Base-by-base conservation (phyloP, 53 echinoderm and acorn worm species). In the Astropecten irregularis region DNA sequence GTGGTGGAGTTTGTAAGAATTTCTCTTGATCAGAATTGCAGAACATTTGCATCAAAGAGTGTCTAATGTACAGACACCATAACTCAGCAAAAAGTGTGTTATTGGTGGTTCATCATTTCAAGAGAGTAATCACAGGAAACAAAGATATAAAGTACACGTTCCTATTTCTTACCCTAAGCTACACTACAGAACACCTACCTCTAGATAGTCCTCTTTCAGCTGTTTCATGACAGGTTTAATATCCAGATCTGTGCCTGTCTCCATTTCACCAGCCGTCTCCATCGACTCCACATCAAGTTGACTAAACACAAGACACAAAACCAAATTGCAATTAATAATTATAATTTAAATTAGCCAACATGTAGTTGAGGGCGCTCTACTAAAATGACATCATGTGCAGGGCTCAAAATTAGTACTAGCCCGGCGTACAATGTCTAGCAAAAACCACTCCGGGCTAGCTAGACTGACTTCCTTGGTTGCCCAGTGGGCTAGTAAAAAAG, bases 221-320 rank as follows among this genome's bases (percentile, higher is more conserved):
- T 74, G 55, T 7, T 27, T 74, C 22, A 74, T 74, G 74, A 4
- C 38, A 13, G 74, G 74, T 27, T 74, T 74, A 19, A 74, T 27
- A 57, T 74, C 74, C 40, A 74, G 40, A 20, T 74, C 74, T 13
- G 55, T 38, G 21, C 56, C 28, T n/a, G 64, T 34, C 56, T 52
- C 81, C 49, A 25, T 40, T 3, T 32, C 13, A 20, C 40, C 64
- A 54, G 25, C 82, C 59, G 23, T 69, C 73, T 66, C 86, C 91
- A 59, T 88, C 73, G 74, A 74, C 56, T 95, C 95, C 3, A 95
- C 95, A 60, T 95, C 95, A n/a, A 95, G 83, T 60, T 92, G 92
- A 82, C 95, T 95, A 85, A 21, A 88, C 25, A 47, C 40, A 56
- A 14, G 50, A 51, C 10, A 66, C 20, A 87, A 54, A 49, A 27